Evolutionary conservation across 2,797 vertebrate genomes (phyloP).

Genomic region (Hippoglossus hippoglossus): DNA sequence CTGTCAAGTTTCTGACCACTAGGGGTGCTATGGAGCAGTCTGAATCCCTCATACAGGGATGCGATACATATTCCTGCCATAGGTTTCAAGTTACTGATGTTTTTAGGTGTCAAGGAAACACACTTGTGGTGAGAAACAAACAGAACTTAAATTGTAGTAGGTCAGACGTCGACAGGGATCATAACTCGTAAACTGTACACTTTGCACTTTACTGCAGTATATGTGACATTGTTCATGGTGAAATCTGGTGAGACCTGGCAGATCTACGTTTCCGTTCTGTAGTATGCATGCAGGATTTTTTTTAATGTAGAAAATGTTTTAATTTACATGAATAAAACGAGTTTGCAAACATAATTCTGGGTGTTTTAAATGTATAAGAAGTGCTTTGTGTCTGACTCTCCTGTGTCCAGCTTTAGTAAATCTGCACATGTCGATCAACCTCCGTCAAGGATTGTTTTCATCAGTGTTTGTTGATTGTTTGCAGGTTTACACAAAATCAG

Average conservation of each 20-base stretch:
- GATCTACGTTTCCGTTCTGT: no score
- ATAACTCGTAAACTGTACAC: slow-evolving; percentile 6
- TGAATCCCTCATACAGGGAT: neutral
- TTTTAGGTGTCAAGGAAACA: neutral
- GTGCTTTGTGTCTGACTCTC: neutral
- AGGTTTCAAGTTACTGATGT: neutral
- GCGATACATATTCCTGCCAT: no score
- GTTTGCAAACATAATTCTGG: neutral
- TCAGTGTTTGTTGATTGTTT: no score
- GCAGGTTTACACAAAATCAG: no score
- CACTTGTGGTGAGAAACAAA: neutral
- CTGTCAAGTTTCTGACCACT: slow-evolving; percentile 1
- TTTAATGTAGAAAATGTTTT: no score
- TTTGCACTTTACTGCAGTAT: slow-evolving; percentile 40
- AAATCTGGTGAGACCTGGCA: no score
- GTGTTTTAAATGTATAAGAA: slow-evolving; percentile 12
- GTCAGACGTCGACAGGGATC: slow-evolving; percentile 17
- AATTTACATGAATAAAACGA: neutral
- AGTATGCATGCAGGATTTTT: no score
- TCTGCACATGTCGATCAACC: neutral
- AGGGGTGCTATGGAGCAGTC: no score
- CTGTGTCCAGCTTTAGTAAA: neutral
- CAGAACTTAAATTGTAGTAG: neutral
- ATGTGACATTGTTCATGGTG: slow-evolving; percentile 1
- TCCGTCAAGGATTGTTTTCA: no score